Conservation (phyloP, 2,113 vertebrate species). For the Cyrtonyx montezumae region DNA sequence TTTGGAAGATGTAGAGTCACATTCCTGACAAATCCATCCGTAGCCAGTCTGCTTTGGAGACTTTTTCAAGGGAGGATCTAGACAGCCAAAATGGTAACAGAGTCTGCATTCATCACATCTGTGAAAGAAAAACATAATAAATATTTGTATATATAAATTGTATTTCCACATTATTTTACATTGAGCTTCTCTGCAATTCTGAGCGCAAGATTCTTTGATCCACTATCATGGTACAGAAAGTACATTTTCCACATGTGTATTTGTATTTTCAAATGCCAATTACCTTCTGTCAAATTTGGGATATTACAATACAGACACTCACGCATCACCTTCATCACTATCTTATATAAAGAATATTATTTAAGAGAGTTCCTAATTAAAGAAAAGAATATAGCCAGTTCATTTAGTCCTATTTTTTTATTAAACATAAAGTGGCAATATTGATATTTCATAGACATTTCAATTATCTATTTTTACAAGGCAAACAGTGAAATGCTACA, state of each 20-base stretch:
- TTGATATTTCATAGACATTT: not conserved
- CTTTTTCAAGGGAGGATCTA: slow-evolving; percentile 99
- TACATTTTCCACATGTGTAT: not conserved
- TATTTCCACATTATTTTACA: slow-evolving; percentile 26
- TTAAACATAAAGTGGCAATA: not conserved
- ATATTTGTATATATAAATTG: not conserved
- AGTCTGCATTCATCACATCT: slow-evolving; percentile 97
- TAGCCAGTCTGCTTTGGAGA: slow-evolving; percentile 98
- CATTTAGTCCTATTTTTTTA: not conserved
- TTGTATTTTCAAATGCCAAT: slow-evolving; percentile 14
- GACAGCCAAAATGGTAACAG: slow-evolving; percentile 97
- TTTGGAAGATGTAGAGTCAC: slow-evolving; percentile 96
- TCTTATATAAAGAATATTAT: not conserved
- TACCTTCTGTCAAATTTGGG: not conserved
- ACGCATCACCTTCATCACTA: not conserved
- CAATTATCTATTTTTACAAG: not conserved
- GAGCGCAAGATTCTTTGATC: not conserved
- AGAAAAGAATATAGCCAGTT: not conserved
- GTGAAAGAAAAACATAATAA: slow-evolving; percentile 48
- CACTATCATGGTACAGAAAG: slow-evolving; percentile 31
- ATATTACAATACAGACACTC: slow-evolving; percentile 17
- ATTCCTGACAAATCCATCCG: slow-evolving; percentile 99
- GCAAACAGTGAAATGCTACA: not conserved
- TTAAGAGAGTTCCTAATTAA: not conserved
- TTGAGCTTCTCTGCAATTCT: not conserved